Base-by-base conservation (phyloP, 2,888 invertebrate genomes). In the Eupithecia abbreviata region DNA sequence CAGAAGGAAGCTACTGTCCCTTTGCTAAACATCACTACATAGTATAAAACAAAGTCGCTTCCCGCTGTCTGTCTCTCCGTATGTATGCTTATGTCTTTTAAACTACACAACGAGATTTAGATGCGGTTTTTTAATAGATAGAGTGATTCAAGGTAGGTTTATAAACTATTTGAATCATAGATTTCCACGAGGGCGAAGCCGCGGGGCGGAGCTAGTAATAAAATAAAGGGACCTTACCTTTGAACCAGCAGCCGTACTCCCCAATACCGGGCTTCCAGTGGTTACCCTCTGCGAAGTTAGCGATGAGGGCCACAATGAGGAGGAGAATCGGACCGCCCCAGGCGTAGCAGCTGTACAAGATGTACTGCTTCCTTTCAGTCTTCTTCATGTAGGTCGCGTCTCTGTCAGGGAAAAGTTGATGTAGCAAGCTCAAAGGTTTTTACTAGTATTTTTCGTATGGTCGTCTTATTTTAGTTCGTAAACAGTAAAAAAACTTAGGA, bases 201-300 rank as follows among this genome's bases (percentile, higher is more conserved):
- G 30, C 30, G 30, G 30, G 30, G 30, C 30, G 30, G 1, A 30
- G 30, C 30, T 30, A 30, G 30, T 2, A 51, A n/a, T 15, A n/a
- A 51, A 51, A n/a, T 55, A n/a, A n/a, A n/a, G 9, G n/a, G 9
- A 58, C 9, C 55, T 91, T 90, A 97, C 97, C 96, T 81, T 87
- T 88, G 86, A 97, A 97, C 97, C 97, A 97, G 88, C 97, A 97
- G 72, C 86, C 90, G 70, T 74, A 75, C 51, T 91, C 62, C 1
- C 96, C 96, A 73, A 97, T 95, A 71, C 96, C 95, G 0, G 97
- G 96, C 78, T 95, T 96, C 79, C 93, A 88, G 78, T 96, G 96
- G 15, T 89, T 83, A 0, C 96, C 96, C 15, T 96, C 95, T 0
- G 88, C 87, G 79, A 95, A 93, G 83, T 97, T 96, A 1, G 96